Conservation (phyloP, 1,140 invertebrate genomes). For the Macrobrachium rosenbergii region DNA sequence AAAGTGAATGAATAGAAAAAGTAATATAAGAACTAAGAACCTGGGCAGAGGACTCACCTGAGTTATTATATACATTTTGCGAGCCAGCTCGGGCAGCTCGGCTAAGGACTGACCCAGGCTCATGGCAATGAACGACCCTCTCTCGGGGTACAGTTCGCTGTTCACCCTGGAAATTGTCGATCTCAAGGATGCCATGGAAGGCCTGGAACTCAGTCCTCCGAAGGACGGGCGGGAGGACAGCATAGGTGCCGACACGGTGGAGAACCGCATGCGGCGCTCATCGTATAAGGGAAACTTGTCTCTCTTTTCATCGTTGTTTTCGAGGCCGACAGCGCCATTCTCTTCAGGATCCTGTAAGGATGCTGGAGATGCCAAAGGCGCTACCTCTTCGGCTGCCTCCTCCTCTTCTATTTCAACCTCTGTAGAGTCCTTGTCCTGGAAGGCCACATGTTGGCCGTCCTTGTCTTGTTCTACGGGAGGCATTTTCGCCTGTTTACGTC, state of each 20-base stretch:
- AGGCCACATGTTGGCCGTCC: conserved; percentile 42
- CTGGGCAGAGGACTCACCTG: conserved; percentile 43
- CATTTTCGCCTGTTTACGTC: background rate
- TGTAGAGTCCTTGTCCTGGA: conserved; percentile 11
- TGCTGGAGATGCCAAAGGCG: background rate
- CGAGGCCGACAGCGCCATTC: conserved; percentile 5
- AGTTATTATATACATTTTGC: conserved; percentile 64
- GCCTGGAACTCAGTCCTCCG: conserved; percentile 53
- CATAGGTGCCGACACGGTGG: conserved; percentile 32
- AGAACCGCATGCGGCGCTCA: conserved; percentile 34
- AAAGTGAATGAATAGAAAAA: background rate
- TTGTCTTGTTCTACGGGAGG: conserved; percentile 34
- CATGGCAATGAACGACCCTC: conserved; percentile 59
- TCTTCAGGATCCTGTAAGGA: background rate
- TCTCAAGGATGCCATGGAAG: conserved; percentile 63
- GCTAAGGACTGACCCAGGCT: conserved; percentile 64
- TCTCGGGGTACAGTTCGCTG: conserved; percentile 64
- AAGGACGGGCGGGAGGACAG: conserved; percentile 54
- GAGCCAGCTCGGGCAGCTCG: conserved; percentile 53
- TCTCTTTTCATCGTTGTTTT: conserved; percentile 41
- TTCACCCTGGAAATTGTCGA: conserved; percentile 61
- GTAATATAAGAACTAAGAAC: too few relatives aligned
- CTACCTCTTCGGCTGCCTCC: background rate
- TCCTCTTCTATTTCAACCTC: conserved; percentile 25
- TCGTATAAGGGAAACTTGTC: conserved; percentile 57